A percentile compares a stretch with the other conserved stretches of the same genome.
Conservation (phyloP, 2,888 invertebrate species). For the Andrena dorsata region DNA sequence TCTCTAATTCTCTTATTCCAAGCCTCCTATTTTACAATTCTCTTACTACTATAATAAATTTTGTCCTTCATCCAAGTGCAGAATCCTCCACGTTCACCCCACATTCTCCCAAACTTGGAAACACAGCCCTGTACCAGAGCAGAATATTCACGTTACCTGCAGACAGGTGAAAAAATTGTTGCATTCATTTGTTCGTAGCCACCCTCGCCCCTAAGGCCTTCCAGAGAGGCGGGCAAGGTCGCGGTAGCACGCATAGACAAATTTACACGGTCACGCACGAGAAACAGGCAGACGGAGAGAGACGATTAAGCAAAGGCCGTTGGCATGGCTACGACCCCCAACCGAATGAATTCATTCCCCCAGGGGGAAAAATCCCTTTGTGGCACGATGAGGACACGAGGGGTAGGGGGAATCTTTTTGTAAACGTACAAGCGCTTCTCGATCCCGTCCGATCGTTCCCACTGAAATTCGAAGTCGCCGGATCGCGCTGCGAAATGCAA, state of each 20-base stretch:
- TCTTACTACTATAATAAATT: too few relatives aligned
- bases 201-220: conserved; percentile 17
- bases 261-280: conserved; percentile 53
- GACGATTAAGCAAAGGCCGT: conserved; percentile 72
- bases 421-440: conserved; percentile 1
- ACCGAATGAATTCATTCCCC: conserved; percentile 55
- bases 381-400: background rate
- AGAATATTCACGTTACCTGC: background rate
- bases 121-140: background rate
- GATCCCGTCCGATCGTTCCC: background rate
- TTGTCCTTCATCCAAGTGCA: too few relatives aligned
- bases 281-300: conserved; percentile 29
- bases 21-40: too few relatives aligned
- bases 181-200: conserved; percentile 5
- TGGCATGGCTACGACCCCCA: conserved; percentile 76
- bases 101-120: too few relatives aligned
- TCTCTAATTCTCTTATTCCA: too few relatives aligned
- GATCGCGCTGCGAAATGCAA: conserved; percentile 9
- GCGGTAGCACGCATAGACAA: conserved; percentile 40
- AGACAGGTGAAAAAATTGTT: conserved; percentile 1
- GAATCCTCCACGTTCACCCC: too few relatives aligned
- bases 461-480: background rate
- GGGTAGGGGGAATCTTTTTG: conserved; percentile 17
- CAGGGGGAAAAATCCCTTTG: conserved; percentile 30
- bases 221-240: conserved; percentile 34